Conservation (phyloP, 2,888 invertebrate genomes). For the Myathropa florea region DNA sequence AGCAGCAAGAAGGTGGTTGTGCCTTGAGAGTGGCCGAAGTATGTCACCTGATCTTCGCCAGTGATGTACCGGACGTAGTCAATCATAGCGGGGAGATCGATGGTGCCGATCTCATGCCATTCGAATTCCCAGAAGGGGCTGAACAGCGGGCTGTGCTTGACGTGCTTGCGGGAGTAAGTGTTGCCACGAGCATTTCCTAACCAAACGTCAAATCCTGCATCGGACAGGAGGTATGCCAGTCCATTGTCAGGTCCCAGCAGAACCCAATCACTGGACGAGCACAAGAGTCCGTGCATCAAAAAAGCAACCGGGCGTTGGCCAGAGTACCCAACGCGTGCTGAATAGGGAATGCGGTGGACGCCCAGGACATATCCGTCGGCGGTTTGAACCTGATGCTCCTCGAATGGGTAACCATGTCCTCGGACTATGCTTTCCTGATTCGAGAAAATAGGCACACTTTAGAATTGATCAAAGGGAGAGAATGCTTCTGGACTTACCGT, state of each 20-base stretch:
- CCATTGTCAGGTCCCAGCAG: conserved; percentile 73
- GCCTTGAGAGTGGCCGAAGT: conserved; percentile 76
- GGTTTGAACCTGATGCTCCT: conserved; percentile 83
- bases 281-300: conserved; percentile 76
- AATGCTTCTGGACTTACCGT: conserved; percentile 74
- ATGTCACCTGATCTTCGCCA: conserved; percentile 70
- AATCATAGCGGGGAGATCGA: conserved; percentile 76
- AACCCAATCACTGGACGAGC: conserved; percentile 77
- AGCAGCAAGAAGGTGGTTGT: conserved; percentile 75
- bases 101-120: conserved; percentile 76
- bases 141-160: conserved; percentile 70
- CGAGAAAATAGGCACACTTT: neutral
- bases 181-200: conserved; percentile 77
- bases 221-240: conserved; percentile 75
- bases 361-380: conserved; percentile 76
- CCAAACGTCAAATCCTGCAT: conserved; percentile 77
- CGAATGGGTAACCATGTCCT: conserved; percentile 77
- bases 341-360: conserved; percentile 77
- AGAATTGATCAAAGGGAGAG: conserved; percentile 13
- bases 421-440: conserved; percentile 47
- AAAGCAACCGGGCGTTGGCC: conserved; percentile 73
- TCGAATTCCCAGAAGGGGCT: conserved; percentile 76
- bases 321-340: conserved; percentile 66
- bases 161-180: conserved; percentile 75
- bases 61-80: conserved; percentile 73